Percentiles rank a stretch among this genome's conserved stretches.
These are phyloP conservation scores for Rhopalosiphum padi DNA, from an alignment of 1,140 invertebrate genomes.

Conservation along the genomic window DNA sequence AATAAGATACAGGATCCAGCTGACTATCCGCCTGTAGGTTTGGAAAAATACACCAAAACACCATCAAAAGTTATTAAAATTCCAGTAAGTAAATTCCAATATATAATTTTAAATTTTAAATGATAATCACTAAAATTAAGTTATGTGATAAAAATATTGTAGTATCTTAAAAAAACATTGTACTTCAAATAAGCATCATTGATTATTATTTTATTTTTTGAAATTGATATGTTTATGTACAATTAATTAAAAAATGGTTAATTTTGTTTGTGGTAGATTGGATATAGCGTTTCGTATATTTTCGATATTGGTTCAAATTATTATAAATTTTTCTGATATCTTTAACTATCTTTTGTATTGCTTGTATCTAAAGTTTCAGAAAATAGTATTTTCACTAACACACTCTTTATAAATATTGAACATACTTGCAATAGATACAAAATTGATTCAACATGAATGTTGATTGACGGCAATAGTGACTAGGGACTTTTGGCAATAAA, in stretches of 20 bases:
- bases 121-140: too few species aligned
- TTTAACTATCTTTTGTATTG: not conserved
- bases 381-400: conserved; percentile 7
- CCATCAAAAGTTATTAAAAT: not conserved
- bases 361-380: not conserved
- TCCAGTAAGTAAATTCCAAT: not conserved
- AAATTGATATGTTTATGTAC: too few species aligned
- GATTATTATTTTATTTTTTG: too few species aligned
- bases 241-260: too few species aligned
- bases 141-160: too few species aligned
- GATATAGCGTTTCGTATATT: too few species aligned
- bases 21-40: not conserved
- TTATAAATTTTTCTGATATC: too few species aligned
- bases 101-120: not conserved
- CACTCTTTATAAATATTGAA: not conserved
- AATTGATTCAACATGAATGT: not conserved
- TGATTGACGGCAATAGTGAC: not conserved
- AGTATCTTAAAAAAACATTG: too few species aligned
- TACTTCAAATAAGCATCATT: too few species aligned
- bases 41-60: conserved; percentile 27
- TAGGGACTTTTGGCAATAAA: conserved; percentile 43
- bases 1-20: not conserved
- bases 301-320: too few species aligned
- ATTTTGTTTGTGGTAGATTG: too few species aligned
- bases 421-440: not conserved